Evolutionary conservation across 2,888 invertebrate species (phyloP), one percentile per base, ranked within the genome.

Genomic region (Cotesia congregata): DNA sequence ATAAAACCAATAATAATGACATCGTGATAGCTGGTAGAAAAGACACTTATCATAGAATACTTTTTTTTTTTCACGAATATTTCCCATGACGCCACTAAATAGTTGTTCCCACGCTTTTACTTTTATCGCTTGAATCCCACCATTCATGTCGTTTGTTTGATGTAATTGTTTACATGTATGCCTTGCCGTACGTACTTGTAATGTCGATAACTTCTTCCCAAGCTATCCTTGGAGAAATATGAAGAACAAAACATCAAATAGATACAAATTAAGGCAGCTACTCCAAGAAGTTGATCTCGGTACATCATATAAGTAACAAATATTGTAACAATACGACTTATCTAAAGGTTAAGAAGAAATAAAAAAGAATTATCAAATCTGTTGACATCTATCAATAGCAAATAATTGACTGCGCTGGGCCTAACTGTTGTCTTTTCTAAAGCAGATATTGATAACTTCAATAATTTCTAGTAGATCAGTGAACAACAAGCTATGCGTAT

Each of bases 361-460:
- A 97, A 93, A 74, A 97, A 93, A 9, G 96, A 95, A 86, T 97
- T 93, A 88, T 99, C 98, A 88, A 98, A 97, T 73, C 95, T 93
- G 85, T 95, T 96, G 80, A 98, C 96, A 89, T 99, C 98, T 87
- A 98, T 99, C 0, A 98, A 97, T 77, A 99, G 91, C n/a, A 98
- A n/a, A n/a, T n/a, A 92, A 88, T 98, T 98, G 41, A 98, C 97
- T 78, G n/a, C n/a, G 94, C 92, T 87, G 94, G 94, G 3, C 94
- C 94, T 20, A 59, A 92, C 91, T 1, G 96, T 95, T 0, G 97
- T 97, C 87, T 96, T 94, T 5, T 95, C 95, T 70, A 97, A 90
- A 0, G 97, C 95, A 5, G 94, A 94, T 88, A 95, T 95, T 75
- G 95, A 95, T 79, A 96, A 90, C 59, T 93, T 92, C 67, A 97